These are phyloP conservation scores for Solenopsis fugax DNA, from an alignment of 1,140 invertebrate genomes.

Conservation along the genomic window DNA sequence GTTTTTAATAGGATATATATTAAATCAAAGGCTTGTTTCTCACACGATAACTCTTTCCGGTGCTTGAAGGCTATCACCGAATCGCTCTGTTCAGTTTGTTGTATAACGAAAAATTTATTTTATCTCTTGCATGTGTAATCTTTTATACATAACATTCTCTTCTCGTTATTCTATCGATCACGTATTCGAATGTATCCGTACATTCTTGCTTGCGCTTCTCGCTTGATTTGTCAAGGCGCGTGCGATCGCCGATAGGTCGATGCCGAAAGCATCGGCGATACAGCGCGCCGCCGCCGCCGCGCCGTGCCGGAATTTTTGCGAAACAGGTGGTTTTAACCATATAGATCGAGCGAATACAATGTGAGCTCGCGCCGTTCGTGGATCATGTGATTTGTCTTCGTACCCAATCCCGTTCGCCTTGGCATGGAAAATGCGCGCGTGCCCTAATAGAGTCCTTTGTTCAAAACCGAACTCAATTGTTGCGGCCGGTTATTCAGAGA, in stretches of 20 bases:
- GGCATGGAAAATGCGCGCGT: constrained; percentile 79
- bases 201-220: constrained; percentile 24
- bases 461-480: constrained; percentile 74
- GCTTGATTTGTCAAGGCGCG: constrained; percentile 54
- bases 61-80: not conserved
- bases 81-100: not conserved
- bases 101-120: not conserved
- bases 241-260: constrained; percentile 39
- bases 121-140: not conserved
- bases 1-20: not conserved
- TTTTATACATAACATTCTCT: not conserved
- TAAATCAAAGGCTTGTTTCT: constrained; percentile 6
- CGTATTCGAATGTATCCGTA: constrained; percentile 58
- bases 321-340: constrained; percentile 79
- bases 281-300: not conserved
- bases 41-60: not conserved
- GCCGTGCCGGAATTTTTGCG: constrained; percentile 70
- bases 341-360: constrained; percentile 72
- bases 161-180: constrained; percentile 7
- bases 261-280: constrained; percentile 32
- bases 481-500: constrained; percentile 58
- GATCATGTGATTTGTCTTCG: constrained; percentile 78
- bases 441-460: constrained; percentile 78
- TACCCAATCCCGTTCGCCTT: constrained; percentile 77
- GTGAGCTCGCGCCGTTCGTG: constrained; percentile 74